These are phyloP conservation scores for Sylvia atricapilla DNA, from an alignment of 2,113 vertebrate genomes.

Conservation along the genomic window DNA sequence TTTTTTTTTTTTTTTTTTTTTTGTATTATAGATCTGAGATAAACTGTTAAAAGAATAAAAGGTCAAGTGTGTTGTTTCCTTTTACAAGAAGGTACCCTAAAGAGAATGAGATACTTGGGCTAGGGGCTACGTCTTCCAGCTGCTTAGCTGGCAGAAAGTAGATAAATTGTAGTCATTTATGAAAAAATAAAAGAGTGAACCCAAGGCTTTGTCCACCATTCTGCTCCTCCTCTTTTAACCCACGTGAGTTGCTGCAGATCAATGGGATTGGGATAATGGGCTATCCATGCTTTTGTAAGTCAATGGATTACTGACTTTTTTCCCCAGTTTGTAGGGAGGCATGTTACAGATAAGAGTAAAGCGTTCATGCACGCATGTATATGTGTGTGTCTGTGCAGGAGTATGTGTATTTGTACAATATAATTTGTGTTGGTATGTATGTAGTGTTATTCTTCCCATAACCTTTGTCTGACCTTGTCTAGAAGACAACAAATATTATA, in stretches of 20 bases:
- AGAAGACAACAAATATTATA: slow-evolving; percentile 17
- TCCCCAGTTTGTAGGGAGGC: accelerated
- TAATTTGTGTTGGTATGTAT: neutral
- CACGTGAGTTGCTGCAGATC: neutral
- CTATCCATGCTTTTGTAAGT: neutral
- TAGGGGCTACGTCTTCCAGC: neutral
- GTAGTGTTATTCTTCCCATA: neutral
- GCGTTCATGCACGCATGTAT: neutral
- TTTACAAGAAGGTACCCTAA: neutral
- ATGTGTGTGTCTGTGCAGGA: neutral
- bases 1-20: neutral
- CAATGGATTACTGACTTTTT: neutral
- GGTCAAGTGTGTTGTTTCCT: neutral
- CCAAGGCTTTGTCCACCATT: neutral
- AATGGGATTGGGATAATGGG: neutral
- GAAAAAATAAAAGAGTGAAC: neutral
- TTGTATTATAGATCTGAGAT: neutral
- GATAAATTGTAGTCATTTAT: neutral
- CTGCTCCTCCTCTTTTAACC: neutral
- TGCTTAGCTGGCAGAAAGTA: neutral
- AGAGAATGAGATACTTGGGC: neutral
- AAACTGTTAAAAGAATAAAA: neutral
- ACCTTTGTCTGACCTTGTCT: neutral
- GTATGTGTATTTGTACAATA: neutral
- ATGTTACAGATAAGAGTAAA: neutral